A percentile compares a stretch with the other conserved stretches of the same genome.
Conservation (phyloP, 2,113 vertebrate species). For the Phocoena phocoena region DNA sequence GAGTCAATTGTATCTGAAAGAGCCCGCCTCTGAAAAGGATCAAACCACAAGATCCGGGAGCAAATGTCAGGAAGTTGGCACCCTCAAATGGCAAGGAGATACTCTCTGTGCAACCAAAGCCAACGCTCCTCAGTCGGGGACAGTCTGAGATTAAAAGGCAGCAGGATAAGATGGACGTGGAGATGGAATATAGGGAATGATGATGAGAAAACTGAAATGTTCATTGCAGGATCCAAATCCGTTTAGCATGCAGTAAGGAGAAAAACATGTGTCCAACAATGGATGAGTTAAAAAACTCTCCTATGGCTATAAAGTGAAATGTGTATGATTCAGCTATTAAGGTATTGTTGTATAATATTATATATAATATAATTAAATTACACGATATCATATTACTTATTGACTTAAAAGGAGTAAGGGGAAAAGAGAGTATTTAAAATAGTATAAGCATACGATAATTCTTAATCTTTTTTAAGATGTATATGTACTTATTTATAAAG, state of each 20-base stretch:
- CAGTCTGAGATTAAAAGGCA: neutral
- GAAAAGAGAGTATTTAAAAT: slow-evolving; percentile 28
- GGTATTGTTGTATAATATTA: neutral
- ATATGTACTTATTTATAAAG: neutral
- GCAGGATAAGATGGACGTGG: too few species aligned
- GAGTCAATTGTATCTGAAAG: neutral
- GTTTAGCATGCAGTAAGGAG: neutral
- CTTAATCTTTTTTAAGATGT: neutral
- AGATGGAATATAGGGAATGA: neutral
- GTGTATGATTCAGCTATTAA: neutral
- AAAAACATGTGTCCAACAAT: neutral
- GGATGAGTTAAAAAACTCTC: neutral
- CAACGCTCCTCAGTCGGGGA: neutral
- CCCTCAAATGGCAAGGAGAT: neutral
- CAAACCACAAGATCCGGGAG: neutral
- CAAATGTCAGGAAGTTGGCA: neutral
- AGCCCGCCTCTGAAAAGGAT: neutral
- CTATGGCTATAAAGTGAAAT: neutral
- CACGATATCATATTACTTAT: neutral
- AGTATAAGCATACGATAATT: neutral
- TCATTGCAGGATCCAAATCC: neutral
- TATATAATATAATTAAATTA: neutral
- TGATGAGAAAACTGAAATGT: neutral
- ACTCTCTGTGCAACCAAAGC: neutral
- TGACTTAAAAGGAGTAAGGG: neutral